Conservation (phyloP, 30 jellyfish, hydroid and myxozoan genomes). For the Cassiopea andromeda region DNA sequence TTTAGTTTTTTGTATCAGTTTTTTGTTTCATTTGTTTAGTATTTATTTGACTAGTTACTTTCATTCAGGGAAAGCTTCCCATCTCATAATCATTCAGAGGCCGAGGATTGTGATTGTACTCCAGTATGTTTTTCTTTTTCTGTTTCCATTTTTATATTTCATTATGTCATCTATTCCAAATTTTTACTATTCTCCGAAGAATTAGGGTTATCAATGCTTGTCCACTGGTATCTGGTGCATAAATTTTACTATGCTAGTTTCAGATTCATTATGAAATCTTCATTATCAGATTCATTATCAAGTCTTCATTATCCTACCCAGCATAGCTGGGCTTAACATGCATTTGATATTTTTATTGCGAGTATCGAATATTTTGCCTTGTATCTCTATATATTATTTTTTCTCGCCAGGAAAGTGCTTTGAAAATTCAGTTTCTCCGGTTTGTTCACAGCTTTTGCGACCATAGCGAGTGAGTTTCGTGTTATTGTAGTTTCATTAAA, state of each 20-base stretch:
- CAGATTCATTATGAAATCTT: no score
- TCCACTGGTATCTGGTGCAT: no score
- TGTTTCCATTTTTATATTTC: background rate
- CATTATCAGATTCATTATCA: no score
- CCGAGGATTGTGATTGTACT: conserved; percentile 97
- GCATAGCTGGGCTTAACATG: no score
- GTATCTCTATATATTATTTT: background rate
- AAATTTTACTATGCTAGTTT: no score
- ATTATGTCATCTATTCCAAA: background rate
- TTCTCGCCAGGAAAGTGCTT: conserved; percentile 85
- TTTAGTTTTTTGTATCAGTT: background rate
- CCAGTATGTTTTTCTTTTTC: conserved; percentile 75
- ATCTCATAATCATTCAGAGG: conserved; percentile 85
- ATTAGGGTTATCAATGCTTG: no score
- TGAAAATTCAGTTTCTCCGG: conserved; percentile 92
- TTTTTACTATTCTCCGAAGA: background rate
- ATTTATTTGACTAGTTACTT: background rate
- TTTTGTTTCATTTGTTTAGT: background rate
- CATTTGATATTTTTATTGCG: no score
- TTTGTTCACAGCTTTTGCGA: conserved; percentile 98
- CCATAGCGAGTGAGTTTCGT: conserved; percentile 91
- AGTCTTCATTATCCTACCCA: no score
- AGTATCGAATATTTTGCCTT: no score
- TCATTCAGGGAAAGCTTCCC: conserved; percentile 91
- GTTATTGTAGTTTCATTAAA: no score